Evolutionary conservation across 2,797 vertebrate species (phyloP), one percentile per base, ranked within the genome.

Genomic region (Melanotaenia pygmaea): DNA sequence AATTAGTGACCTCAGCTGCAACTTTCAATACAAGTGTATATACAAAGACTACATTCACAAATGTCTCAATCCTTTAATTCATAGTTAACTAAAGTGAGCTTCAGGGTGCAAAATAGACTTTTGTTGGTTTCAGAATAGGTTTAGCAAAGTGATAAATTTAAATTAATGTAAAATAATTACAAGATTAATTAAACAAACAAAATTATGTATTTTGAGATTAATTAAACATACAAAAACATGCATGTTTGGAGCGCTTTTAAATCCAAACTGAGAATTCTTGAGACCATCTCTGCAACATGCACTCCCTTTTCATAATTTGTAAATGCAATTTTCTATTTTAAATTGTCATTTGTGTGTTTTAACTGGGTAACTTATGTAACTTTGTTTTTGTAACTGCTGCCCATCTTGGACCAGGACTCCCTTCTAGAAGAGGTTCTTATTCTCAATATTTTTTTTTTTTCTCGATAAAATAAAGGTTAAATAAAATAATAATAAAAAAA

Each of bases 1-100:
- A 45, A 24, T 0, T 9, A 53, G 40, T 65, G 65, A 67, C 54
- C 70, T 47, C 59, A 34, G 35, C 64, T 56, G 62, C 22, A 74
- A 22, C 37, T 66, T 43, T 12, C 30, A 5, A 56, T 9, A 5
- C 45, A 50, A 50, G 64, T 58, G 24, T 34, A 50, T 20, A 32
- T 6, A 4, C 0, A 32, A 10, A 22, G 24, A 60, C 24, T 26
- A 43, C 40, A 35, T 51, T 64, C 50, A 63, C 10, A 57, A 51
- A 32, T 63, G 54, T 45, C 28, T 34, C 5, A 66, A 20, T 26
- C 2, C 0, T 59, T 60, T 35, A 2, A 73, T 40, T 40, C 18
- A 38, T 45, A 13, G 4, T 40, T 43, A 20, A 28, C 16, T 26
- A 8, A 59, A 22, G 16, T 6, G 1, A 34, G 6, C 64, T 57